Evolutionary conservation across 2,113 vertebrate species (phyloP), one percentile per base, ranked within the genome.

Genomic region (Orientallactaga bullata): DNA sequence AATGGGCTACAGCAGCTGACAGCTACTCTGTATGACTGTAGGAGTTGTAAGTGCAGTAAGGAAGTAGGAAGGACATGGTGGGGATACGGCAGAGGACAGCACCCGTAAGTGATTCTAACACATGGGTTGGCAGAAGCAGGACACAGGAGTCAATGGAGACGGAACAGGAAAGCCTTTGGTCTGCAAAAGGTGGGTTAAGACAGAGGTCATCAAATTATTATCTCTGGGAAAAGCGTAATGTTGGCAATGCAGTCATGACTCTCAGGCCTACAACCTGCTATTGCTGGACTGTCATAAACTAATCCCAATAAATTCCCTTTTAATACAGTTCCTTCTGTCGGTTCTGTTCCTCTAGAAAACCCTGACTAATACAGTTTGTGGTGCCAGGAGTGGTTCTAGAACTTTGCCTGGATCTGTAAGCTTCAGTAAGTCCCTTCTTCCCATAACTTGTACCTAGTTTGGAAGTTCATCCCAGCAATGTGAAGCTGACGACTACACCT

Each of bases 211-310:
- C 83, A 24, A 42, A n/a, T n/a, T n/a, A 82, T 35, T 39, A 51
- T 72, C 55, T 84, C n/a, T 63, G 86, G 37, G 77, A n/a, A 94
- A 90, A 88, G 15, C 18, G 39, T n/a, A n/a, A n/a, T n/a, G 28
- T 76, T 89, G 69, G 66, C n/a, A 74, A 20, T 51, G 47, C 16
- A 10, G n/a, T 23, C 51, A 2, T 28, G 68, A 23, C 63, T n/a
- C n/a, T n/a, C n/a, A n/a, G n/a, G n/a, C n/a, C n/a, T n/a, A n/a
- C n/a, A n/a, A n/a, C n/a, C n/a, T n/a, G n/a, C n/a, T n/a, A n/a
- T n/a, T n/a, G n/a, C n/a, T n/a, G n/a, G n/a, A n/a, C n/a, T n/a
- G n/a, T n/a, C n/a, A n/a, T n/a, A n/a, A n/a, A n/a, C n/a, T n/a
- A n/a, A n/a, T n/a, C n/a, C n/a, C n/a, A n/a, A n/a, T n/a, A n/a